Evolutionary conservation across 2,888 invertebrate species (phyloP).

Genomic region (Atethmia centrago): DNA sequence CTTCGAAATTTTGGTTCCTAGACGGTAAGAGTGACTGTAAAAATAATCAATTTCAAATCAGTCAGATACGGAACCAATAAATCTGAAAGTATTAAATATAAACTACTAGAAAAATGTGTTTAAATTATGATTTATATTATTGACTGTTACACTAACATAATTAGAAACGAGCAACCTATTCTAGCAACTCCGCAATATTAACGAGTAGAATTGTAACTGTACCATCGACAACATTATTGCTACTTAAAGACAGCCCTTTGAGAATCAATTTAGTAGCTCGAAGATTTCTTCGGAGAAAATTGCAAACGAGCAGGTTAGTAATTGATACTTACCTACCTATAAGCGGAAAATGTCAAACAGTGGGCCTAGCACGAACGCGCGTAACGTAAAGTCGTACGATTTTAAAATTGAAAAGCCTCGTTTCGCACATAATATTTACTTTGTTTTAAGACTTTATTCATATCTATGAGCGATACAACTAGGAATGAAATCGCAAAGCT

Average conservation of each 20-base stretch:
- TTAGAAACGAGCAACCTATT: not conserved
- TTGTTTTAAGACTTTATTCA: too few species aligned
- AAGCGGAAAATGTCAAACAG: not conserved
- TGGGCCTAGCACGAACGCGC: not conserved
- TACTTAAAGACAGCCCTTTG: slow-evolving; percentile 4
- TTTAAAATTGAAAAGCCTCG: not conserved
- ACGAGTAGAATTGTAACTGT: not conserved
- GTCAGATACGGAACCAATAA: not conserved
- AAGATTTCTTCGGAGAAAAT: slow-evolving; percentile 17
- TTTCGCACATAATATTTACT: not conserved
- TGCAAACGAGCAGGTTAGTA: slow-evolving; percentile 3
- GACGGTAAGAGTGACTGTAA: too few species aligned
- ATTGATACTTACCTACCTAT: slow-evolving; percentile 14
- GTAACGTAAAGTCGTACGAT: not conserved
- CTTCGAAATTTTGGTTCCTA: too few species aligned
- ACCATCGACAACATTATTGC: slow-evolving; percentile 18
- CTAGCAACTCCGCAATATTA: not conserved
- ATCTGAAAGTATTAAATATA: too few species aligned
- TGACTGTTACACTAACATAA: not conserved
- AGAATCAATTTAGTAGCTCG: slow-evolving; percentile 33
- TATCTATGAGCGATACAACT: not conserved
- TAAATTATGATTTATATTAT: not conserved
- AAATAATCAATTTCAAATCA: too few species aligned
- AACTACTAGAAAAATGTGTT: not conserved
- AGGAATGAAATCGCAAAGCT: too few species aligned